These are phyloP conservation scores for Diadema setosum DNA, from an alignment of 35 echinoderm and acorn worm genomes.

Conservation along the genomic window DNA sequence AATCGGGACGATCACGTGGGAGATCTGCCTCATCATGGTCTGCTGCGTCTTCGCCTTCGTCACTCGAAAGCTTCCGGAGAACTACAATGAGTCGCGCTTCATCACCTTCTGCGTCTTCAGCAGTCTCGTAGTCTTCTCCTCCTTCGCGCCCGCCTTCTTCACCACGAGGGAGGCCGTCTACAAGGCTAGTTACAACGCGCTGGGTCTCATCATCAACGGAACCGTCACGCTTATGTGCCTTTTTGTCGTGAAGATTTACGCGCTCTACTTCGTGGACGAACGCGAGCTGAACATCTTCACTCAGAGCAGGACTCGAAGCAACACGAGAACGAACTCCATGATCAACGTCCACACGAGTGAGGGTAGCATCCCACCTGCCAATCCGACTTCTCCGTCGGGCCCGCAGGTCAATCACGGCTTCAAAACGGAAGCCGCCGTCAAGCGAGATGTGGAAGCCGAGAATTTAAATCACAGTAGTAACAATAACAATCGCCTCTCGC, in stretches of 20 bases:
- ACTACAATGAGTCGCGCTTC: slow-evolving; percentile 96
- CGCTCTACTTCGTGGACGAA: slow-evolving; percentile 90
- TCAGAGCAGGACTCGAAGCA: slow-evolving; percentile 67
- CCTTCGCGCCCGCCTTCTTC: slow-evolving; percentile 86
- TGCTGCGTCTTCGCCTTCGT: slow-evolving; percentile 92
- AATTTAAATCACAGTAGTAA: not conserved
- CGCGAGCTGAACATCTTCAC: slow-evolving; percentile 90
- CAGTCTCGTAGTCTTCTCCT: slow-evolving; percentile 69
- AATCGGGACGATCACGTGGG: slow-evolving; percentile 60
- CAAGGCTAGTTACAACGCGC: slow-evolving; percentile 60
- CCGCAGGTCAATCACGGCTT: not conserved
- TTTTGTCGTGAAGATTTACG: slow-evolving; percentile 89
- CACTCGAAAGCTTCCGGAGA: slow-evolving; percentile 88
- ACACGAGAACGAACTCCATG: slow-evolving; percentile 58
- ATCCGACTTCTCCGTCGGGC: not conserved
- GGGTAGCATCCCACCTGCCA: not conserved
- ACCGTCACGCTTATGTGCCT: slow-evolving; percentile 90
- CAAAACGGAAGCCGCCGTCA: not conserved
- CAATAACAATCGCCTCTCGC: not conserved
- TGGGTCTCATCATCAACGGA: slow-evolving; percentile 85
- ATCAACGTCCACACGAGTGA: not conserved
- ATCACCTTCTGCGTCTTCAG: slow-evolving; percentile 90
- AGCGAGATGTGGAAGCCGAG: not conserved
- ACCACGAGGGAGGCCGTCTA: slow-evolving; percentile 66
- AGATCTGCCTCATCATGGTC: slow-evolving; percentile 72